Evolutionary conservation across 2,797 vertebrate genomes (phyloP).

Genomic region (Cyclopterus lumpus): DNA sequence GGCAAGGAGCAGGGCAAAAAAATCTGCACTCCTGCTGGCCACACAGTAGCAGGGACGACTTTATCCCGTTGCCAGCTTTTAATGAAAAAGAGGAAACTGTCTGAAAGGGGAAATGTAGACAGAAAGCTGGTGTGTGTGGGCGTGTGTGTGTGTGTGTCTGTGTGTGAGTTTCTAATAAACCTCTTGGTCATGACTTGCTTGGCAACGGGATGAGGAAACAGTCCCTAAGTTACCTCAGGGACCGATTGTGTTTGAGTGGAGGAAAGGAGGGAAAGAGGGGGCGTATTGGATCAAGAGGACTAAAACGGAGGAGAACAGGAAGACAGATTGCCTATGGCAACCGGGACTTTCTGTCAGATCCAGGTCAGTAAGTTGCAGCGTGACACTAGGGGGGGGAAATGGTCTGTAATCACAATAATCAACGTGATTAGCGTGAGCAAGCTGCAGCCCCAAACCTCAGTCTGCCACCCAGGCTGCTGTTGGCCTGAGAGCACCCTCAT

Average conservation of each 20-base stretch:
- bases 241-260: conserved; percentile 71
- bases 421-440: conserved; percentile 80
- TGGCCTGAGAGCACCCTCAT: conserved; percentile 54
- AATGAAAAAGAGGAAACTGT: conserved; percentile 66
- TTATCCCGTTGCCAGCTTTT: conserved; percentile 59
- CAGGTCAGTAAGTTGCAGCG: conserved; percentile 79
- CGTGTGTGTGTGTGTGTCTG: conserved; percentile 25
- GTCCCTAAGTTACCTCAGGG: conserved; percentile 65
- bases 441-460: conserved; percentile 68
- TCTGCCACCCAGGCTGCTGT: conserved; percentile 79
- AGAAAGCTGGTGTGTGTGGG: conserved; percentile 32
- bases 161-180: conserved; percentile 61
- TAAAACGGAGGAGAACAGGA: conserved; percentile 80
- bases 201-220: conserved; percentile 64
- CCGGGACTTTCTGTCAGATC: conserved; percentile 83
- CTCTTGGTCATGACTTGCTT: conserved; percentile 59
- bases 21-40: conserved; percentile 75
- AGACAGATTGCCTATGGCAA: conserved; percentile 84
- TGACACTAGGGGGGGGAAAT: conserved; percentile 68
- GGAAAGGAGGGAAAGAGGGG: conserved; percentile 30
- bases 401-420: conserved; percentile 84
- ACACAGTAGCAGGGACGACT: conserved; percentile 73
- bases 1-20: conserved; percentile 58
- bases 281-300: conserved; percentile 29
- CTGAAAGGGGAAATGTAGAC: conserved; percentile 56